Evolutionary conservation across 2,797 vertebrate genomes (phyloP).

Genomic region (Mycteria americana): DNA sequence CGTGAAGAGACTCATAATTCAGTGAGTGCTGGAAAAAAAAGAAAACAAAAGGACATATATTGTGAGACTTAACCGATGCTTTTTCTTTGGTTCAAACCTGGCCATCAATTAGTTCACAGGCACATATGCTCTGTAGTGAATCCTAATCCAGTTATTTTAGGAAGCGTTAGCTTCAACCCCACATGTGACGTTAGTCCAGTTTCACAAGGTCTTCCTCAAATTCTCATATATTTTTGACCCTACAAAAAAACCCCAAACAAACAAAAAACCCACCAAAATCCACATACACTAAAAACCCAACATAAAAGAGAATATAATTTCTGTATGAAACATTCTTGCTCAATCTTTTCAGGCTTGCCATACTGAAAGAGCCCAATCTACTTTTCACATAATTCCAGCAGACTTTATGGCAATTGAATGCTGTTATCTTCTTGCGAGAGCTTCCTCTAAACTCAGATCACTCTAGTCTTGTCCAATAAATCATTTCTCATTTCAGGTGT

Average conservation of each 20-base stretch:
- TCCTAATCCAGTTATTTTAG: neutral
- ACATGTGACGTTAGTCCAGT: neutral
- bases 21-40: neutral
- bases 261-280: neutral
- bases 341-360: neutral
- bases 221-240: neutral
- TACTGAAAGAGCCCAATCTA: neutral
- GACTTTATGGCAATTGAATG: neutral
- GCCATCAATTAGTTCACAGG: neutral
- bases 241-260: neutral
- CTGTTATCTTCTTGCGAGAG: neutral
- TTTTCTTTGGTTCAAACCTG: neutral
- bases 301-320: neutral
- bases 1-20: neutral
- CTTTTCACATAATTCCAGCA: neutral
- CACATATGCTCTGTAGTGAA: neutral
- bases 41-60: neutral
- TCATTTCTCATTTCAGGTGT: slow-evolving; percentile 14
- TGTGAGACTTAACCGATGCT: neutral
- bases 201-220: neutral
- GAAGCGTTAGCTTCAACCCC: neutral
- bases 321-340: neutral
- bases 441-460: neutral
- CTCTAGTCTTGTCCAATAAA: slow-evolving; percentile 1
- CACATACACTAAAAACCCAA: neutral